Conservation (phyloP, 2,888 invertebrate species). For the Laspeyria flexula region DNA sequence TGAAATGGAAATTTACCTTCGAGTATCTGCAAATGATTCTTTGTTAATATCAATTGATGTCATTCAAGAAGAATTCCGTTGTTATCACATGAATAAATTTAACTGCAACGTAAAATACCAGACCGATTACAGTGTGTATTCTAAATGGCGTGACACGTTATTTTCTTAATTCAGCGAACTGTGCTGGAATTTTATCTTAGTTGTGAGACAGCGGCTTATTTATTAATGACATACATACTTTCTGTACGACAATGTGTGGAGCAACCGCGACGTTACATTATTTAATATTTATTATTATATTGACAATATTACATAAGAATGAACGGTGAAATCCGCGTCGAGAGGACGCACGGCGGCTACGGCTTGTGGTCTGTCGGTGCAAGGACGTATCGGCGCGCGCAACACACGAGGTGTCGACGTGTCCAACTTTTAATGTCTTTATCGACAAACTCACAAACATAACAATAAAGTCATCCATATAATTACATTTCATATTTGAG, state of each 20-base stretch:
- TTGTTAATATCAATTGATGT: constrained; percentile 47
- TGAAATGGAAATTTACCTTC: constrained; percentile 4
- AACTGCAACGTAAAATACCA: constrained; percentile 56
- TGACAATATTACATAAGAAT: constrained; percentile 59
- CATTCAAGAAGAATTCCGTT: constrained; percentile 42
- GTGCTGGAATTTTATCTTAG: constrained; percentile 66
- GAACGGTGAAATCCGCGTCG: constrained; percentile 51
- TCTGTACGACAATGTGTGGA: constrained; percentile 53
- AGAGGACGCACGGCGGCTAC: constrained; percentile 27
- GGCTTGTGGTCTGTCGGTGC: not conserved
- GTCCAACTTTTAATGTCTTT: constrained; percentile 59
- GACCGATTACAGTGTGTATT: constrained; percentile 55
- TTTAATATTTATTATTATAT: constrained; percentile 63
- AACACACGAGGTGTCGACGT: constrained; percentile 36
- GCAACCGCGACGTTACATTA: constrained; percentile 53
- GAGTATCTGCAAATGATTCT: constrained; percentile 11
- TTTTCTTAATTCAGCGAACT: constrained; percentile 53
- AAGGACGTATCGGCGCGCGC: constrained; percentile 11
- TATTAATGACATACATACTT: constrained; percentile 59
- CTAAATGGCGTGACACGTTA: constrained; percentile 43
- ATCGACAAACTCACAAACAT: constrained; percentile 60
- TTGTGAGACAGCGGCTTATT: constrained; percentile 53
- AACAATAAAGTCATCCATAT: constrained; percentile 59
- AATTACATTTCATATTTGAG: constrained; percentile 52
- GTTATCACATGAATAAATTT: constrained; percentile 47